Base-by-base conservation (phyloP, 2,113 vertebrate genomes). In the Amblyopsis rosae region DNA sequence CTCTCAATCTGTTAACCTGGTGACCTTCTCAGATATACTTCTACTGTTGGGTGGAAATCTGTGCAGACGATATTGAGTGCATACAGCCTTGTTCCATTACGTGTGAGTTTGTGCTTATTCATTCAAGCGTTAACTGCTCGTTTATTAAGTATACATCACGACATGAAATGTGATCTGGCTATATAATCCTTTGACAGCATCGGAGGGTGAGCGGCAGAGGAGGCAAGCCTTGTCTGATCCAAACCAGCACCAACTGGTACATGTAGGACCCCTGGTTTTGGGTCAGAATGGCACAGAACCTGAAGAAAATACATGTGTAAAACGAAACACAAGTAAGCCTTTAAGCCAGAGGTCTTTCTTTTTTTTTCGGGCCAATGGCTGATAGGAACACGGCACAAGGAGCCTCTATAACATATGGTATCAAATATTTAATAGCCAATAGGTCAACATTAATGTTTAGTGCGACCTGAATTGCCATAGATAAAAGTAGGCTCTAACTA, bases 41-140 rank as follows among this genome's bases (percentile, higher is more conserved):
- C 73, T 91, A 83, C 77, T 91, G 90, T 51, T 92, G 90, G 91
- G 91, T 92, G 79, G 87, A 91, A 68, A 82, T 92, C 68, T 91
- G 89, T 77, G 77, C 75, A 0, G n/a, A 75, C 7, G 72, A 81
- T 0, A 10, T 45, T 0, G 82, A 87, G 54, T 92, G 90, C 58
- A 49, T 73, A 0, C 89, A 89, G 58, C 62, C 33, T 0, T 91
- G 90, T 41, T 19, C 83, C 56, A 69, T 89, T 8, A 45, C 70
- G 35, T 76, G 89, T 90, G 71, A 87, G 88, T 89, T 55, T 35
- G 1, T 46, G 13, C 1, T 1, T 1, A 2, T 33, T 10, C 32
- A 26, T 26, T 7, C 2, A 15, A 32, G 2, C 53, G n/a, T 16
- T 15, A 12, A 32, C 17, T 26, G 6, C 56, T 15, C 3, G 16